Evolutionary conservation across 2,113 vertebrate species (phyloP).

Genomic region (Mionectes macconnelli): DNA sequence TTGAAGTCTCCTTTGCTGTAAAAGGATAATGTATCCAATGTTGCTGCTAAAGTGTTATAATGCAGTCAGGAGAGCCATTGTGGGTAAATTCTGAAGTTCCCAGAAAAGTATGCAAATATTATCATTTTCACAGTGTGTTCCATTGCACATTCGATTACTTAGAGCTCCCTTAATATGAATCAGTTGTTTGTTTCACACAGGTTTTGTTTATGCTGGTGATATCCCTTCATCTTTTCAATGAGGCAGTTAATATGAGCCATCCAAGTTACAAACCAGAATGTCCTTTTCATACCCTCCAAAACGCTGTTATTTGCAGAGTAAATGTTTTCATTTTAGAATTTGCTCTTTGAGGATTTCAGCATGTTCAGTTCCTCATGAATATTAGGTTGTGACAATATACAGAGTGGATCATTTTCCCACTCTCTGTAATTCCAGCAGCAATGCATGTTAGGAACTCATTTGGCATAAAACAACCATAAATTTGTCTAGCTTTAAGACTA

Average conservation of each 20-base stretch:
- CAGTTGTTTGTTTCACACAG: neutral
- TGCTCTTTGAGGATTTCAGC: neutral
- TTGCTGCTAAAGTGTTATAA: neutral
- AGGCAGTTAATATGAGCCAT: neutral
- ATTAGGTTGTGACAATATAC: neutral
- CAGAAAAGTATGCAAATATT: slow-evolving; percentile 2
- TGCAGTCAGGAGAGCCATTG: neutral
- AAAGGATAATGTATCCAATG: neutral
- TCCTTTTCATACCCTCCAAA: slow-evolving; percentile 13
- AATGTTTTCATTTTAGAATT: slow-evolving; percentile 27
- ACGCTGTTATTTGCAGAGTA: slow-evolving; percentile 6
- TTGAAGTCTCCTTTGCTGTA: neutral
- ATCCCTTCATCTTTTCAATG: neutral
- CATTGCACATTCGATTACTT: neutral
- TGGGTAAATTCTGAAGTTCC: neutral
- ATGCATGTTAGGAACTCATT: neutral
- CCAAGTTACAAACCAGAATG: neutral
- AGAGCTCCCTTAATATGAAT: slow-evolving; percentile 4
- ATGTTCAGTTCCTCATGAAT: neutral
- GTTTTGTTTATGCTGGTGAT: slow-evolving; percentile 24
- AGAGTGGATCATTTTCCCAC: neutral
- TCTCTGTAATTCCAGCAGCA: neutral
- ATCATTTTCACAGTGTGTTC: slow-evolving; percentile 12
- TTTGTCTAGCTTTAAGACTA: neutral
- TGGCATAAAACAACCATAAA: neutral